Base-by-base conservation (phyloP, 92 coral and sea anemone genomes). In the Porites evermanni region DNA sequence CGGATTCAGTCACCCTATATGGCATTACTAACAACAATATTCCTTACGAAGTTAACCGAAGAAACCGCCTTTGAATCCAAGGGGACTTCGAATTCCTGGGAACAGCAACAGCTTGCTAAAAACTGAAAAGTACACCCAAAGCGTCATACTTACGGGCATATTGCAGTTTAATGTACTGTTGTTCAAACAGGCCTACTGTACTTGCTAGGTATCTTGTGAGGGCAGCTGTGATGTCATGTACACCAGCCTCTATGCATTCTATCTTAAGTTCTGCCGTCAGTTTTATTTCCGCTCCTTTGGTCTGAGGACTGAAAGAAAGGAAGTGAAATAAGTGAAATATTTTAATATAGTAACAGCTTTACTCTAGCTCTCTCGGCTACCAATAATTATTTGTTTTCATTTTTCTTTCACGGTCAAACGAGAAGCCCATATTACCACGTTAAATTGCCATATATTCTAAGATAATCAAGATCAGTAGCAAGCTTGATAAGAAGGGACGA, bases 171-270 rank as follows among this genome's bases (percentile, higher is more conserved):
- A 90, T 52, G 74, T 51, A 93, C 2, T 77, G 67, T 20, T 89
- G 54, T 72, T 94, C 96, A 70, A 94, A 94, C 29, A 93, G 75
- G 0, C 94, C 94, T 18, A 64, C 77, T 21, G 53, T 63, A 20
- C 29, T 74, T 38, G 80, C 65, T 12, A 89, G 78, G 63, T 91
- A 82, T 68, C 79, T 83, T 53, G 86, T 88, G 21, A 94, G 86
- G 47, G 91, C 89, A 60, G 95, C 93, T 51, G 96, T 90, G 10
- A 94, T 79, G 73, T 90, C 92, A 44, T 94, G 96, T 12, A 92
- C 98, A 18, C 91, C 77, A 12, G 92, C 93, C 81, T 94, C 96
- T 17, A 94, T 91, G 66, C 96, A 94, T 17, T 83, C 89, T n/a
- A 94, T 88, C 23, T 66, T 85, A 54, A 94, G 68, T 64, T 90